A percentile compares a stretch with the other conserved stretches of the same genome.
Conservation (phyloP, 1,140 invertebrate species). For the Ephestia elutella region DNA sequence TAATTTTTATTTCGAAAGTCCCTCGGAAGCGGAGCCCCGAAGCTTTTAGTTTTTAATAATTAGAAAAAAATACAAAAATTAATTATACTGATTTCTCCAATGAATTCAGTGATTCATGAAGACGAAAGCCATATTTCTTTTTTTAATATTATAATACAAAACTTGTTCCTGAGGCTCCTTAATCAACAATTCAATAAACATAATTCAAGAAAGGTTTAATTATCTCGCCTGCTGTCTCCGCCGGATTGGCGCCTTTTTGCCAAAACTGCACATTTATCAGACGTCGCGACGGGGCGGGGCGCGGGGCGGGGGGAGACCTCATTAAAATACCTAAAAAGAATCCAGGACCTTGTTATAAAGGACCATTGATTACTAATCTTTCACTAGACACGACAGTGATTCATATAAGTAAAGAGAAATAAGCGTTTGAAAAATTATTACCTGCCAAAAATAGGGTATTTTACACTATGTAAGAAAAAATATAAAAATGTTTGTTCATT, state of each 20-base stretch:
- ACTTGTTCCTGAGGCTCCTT: not conserved
- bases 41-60: too few species aligned
- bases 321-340: constrained; percentile 15
- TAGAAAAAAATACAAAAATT: too few species aligned
- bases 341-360: constrained; percentile 19
- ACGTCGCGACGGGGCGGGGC: not conserved
- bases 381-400: not conserved
- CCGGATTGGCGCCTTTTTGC: constrained; percentile 21
- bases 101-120: too few species aligned
- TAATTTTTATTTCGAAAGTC: too few species aligned
- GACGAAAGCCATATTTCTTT: too few species aligned
- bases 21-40: too few species aligned
- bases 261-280: constrained; percentile 22
- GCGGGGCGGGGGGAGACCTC: not conserved
- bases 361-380: not conserved
- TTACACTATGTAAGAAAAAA: too few species aligned
- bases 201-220: not conserved
- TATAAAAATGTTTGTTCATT: too few species aligned
- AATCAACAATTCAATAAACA: not conserved
- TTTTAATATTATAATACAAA: not conserved
- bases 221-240: constrained; percentile 1
- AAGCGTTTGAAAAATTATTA: too few species aligned
- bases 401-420: too few species aligned
- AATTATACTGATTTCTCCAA: too few species aligned
- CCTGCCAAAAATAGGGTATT: too few species aligned